Evolutionary conservation across 2,888 invertebrate genomes (phyloP).

Genomic region (Aspidapion aeneum): DNA sequence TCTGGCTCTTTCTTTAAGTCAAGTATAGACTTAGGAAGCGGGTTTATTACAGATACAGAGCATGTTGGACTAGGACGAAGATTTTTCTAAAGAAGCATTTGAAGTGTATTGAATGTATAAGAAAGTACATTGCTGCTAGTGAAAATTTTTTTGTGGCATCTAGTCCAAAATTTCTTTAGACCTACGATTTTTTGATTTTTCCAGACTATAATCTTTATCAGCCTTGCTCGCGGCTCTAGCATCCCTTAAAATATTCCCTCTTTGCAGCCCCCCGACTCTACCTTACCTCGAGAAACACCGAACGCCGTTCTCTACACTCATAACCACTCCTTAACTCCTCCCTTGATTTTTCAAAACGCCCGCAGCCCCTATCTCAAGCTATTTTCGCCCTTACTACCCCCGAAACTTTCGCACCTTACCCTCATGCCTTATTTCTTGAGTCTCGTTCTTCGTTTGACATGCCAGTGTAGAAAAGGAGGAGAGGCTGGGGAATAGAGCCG

Average conservation of each 20-base stretch:
- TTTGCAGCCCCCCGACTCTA: slow-evolving; percentile 14
- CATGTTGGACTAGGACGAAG: too few species aligned
- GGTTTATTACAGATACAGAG: too few species aligned
- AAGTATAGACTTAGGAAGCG: too few species aligned
- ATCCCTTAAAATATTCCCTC: slow-evolving; percentile 37
- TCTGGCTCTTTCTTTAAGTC: too few species aligned
- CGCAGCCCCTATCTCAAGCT: slow-evolving; percentile 42
- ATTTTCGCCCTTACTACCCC: slow-evolving; percentile 40
- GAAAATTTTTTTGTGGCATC: too few species aligned
- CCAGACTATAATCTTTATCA: slow-evolving; percentile 28
- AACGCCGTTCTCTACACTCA: neutral
- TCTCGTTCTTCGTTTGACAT: neutral
- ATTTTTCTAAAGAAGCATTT: too few species aligned
- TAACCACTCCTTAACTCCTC: slow-evolving; percentile 21
- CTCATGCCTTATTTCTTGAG: neutral
- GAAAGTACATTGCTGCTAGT: too few species aligned
- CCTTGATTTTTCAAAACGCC: slow-evolving; percentile 34
- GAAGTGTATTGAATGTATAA: too few species aligned
- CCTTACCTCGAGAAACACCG: slow-evolving; percentile 24
- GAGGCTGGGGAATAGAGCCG: neutral
- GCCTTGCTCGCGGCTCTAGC: slow-evolving; percentile 28
- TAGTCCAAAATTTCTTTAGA: too few species aligned
- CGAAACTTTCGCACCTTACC: slow-evolving; percentile 34
- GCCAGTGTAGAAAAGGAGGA: neutral
- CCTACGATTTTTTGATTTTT: too few species aligned